Percentiles rank a stretch among this genome's conserved stretches.
Conservation (phyloP, 2,797 vertebrate species). For the Melanotaenia boesemani region DNA sequence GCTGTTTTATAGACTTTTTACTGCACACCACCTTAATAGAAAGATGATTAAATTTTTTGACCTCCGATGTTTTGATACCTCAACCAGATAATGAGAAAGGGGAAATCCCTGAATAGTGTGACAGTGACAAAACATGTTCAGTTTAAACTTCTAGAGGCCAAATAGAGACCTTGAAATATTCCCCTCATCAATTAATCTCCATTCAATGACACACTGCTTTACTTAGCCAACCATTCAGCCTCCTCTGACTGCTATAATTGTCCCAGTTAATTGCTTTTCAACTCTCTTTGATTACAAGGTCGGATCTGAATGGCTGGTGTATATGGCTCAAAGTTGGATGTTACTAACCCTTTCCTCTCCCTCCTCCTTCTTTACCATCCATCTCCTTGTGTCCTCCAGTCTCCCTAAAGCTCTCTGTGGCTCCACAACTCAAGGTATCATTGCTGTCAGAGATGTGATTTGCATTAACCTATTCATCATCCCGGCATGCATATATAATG, state of each 20-base stretch:
- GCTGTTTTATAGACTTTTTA: conserved; percentile 10
- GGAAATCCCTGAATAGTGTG: conserved; percentile 55
- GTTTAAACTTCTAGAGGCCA: conserved; percentile 82
- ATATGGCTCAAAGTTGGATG: conserved; percentile 70
- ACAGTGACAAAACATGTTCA: conserved; percentile 65
- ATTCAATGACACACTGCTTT: conserved; percentile 89
- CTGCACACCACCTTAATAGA: conserved; percentile 8
- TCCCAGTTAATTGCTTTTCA: conserved; percentile 90
- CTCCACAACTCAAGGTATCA: conserved; percentile 58
- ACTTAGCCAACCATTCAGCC: conserved; percentile 88
- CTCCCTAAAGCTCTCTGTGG: conserved; percentile 9
- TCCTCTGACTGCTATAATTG: conserved; percentile 87
- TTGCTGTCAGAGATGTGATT: conserved; percentile 74
- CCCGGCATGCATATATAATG: conserved; percentile 65
- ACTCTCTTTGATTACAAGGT: conserved; percentile 90
- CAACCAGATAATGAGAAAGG: conserved; percentile 45
- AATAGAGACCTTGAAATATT: conserved; percentile 88
- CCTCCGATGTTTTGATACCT: conserved; percentile 48
- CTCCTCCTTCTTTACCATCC: conserved; percentile 36
- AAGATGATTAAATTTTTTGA: conserved; percentile 34
- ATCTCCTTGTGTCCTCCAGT: conserved; percentile 13
- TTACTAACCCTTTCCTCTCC: conserved; percentile 33
- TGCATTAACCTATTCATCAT: conserved; percentile 84
- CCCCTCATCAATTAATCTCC: conserved; percentile 87
- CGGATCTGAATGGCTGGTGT: conserved; percentile 78